phyloP scores from a whole-genome alignment of 1,140 invertebrate species.

The Ridgeia piscesae region DNA sequence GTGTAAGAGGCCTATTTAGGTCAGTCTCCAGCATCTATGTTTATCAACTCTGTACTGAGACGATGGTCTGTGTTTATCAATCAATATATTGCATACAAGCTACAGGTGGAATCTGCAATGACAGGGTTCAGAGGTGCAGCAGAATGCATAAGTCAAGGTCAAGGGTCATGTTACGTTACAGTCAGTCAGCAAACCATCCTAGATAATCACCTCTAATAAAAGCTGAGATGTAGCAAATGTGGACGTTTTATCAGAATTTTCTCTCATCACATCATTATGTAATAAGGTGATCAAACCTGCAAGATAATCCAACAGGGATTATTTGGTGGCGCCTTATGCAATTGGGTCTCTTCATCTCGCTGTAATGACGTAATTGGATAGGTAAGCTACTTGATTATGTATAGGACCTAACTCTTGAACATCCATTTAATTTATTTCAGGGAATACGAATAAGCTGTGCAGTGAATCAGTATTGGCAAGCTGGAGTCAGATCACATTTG shows the following conservation, averaged over 20 bases:
- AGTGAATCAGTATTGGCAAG: not conserved
- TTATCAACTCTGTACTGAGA: not conserved
- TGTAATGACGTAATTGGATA: not conserved
- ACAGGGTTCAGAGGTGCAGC: not conserved
- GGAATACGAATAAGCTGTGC: not conserved
- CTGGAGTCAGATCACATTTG: too few relatives aligned
- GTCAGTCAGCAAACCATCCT: too few relatives aligned
- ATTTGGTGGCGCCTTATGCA: not conserved
- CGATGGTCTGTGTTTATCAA: not conserved
- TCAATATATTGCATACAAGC: not conserved
- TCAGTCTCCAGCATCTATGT: not conserved
- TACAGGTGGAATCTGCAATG: not conserved
- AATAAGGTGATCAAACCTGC: not conserved
- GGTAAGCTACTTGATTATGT: not conserved
- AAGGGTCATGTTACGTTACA: too few relatives aligned
- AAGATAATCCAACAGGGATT: not conserved
- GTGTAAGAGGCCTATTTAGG: not conserved
- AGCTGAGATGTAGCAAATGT: too few relatives aligned
- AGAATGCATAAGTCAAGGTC: too few relatives aligned
- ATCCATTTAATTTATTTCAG: constrained; percentile 2
- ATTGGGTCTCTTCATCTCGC: not conserved
- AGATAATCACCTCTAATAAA: too few relatives aligned
- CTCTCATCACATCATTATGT: not conserved
- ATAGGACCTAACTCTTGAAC: not conserved
- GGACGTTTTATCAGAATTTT: not conserved